phyloP scores from a whole-genome alignment of 2,888 invertebrate genomes.

The Coenonympha arcania region DNA sequence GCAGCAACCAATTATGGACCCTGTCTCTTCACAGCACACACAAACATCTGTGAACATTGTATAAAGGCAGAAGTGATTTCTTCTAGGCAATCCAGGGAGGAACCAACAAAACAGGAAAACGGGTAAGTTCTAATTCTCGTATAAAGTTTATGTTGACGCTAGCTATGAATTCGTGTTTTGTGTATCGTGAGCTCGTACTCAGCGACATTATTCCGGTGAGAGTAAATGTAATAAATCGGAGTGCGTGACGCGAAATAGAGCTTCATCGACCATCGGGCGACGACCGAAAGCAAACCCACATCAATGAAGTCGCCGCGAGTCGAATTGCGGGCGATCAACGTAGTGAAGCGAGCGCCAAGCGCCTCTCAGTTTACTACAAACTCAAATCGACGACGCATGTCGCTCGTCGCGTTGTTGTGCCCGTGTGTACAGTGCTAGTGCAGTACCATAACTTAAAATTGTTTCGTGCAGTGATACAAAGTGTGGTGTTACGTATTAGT shows the following conservation, averaged over 20 bases:
- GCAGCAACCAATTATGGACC: too few relatives aligned
- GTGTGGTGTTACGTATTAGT: slow-evolving; percentile 59
- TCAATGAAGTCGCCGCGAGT: slow-evolving; percentile 53
- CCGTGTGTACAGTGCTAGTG: slow-evolving; percentile 69
- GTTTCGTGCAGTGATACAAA: slow-evolving; percentile 64
- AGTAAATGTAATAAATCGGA: slow-evolving; percentile 52
- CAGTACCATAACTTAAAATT: slow-evolving; percentile 68
- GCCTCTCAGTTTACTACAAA: slow-evolving; percentile 64
- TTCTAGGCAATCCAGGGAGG: too few relatives aligned
- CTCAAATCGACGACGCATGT: slow-evolving; percentile 56
- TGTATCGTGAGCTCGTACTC: background rate
- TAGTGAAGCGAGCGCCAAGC: slow-evolving; percentile 59
- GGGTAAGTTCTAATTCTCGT: background rate
- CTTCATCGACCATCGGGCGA: slow-evolving; percentile 63
- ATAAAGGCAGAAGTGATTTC: too few relatives aligned
- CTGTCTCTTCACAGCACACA: too few relatives aligned
- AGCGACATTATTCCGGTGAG: slow-evolving; percentile 27
- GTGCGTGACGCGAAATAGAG: slow-evolving; percentile 62
- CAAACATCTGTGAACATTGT: too few relatives aligned
- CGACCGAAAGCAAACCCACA: slow-evolving; percentile 47
- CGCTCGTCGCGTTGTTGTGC: slow-evolving; percentile 52
- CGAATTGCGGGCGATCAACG: slow-evolving; percentile 46
- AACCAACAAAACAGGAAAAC: too few relatives aligned
- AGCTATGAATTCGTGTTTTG: background rate
- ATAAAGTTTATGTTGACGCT: background rate